These are phyloP conservation scores for Sebastes elongatus DNA, from an alignment of 2,797 vertebrate species.

Conservation along the genomic window DNA sequence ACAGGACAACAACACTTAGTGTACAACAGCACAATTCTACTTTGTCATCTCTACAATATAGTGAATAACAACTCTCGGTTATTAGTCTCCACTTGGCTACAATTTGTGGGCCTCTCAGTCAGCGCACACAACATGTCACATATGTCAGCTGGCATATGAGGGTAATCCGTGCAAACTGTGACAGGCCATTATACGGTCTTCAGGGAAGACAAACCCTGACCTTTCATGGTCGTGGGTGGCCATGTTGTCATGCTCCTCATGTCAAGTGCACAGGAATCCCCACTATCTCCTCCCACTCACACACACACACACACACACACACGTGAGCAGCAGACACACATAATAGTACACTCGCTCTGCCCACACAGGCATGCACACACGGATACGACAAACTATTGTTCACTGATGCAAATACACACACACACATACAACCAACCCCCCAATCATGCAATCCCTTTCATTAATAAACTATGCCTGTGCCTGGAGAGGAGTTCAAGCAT, in stretches of 20 bases:
- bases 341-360: not conserved
- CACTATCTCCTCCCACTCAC: conserved; percentile 34
- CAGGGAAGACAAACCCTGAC: conserved; percentile 58
- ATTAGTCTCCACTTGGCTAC: conserved; percentile 5
- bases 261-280: conserved; percentile 53
- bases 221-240: conserved; percentile 42
- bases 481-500: conserved; percentile 72
- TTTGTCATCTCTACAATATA: not conserved
- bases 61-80: conserved; percentile 11
- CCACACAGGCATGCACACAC: conserved; percentile 18
- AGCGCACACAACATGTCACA: conserved; percentile 44
- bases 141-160: conserved; percentile 37
- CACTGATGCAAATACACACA: conserved; percentile 1
- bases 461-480: conserved; percentile 78
- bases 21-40: conserved; percentile 12
- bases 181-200: conserved; percentile 53
- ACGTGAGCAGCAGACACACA: conserved; percentile 4
- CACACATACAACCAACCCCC: conserved; percentile 28
- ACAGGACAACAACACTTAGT: conserved; percentile 37
- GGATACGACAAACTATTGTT: conserved; percentile 11
- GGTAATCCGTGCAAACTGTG: conserved; percentile 44
- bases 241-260: conserved; percentile 48
- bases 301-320: not conserved
- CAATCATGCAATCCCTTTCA: conserved; percentile 72
- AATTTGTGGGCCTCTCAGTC: conserved; percentile 28